These are phyloP conservation scores for Misgurnus mizolepis DNA, from an alignment of 2,113 vertebrate species.

Conservation along the genomic window DNA sequence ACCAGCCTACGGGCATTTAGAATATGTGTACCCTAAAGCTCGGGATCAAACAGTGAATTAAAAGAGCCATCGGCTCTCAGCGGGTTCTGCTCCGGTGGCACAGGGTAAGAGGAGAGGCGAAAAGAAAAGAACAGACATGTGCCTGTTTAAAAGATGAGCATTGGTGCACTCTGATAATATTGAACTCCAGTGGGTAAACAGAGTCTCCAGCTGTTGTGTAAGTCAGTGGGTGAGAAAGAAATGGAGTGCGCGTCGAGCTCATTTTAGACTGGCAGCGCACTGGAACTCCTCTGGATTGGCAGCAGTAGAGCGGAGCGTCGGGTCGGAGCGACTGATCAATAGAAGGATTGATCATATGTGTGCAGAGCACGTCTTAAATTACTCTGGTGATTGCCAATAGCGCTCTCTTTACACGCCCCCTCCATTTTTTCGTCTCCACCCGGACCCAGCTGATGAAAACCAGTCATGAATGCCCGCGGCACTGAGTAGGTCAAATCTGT, in stretches of 20 bases:
- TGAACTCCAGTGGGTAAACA: conserved; percentile 58
- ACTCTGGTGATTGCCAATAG: conserved; percentile 21
- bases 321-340: conserved; percentile 60
- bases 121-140: conserved; percentile 28
- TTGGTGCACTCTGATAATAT: conserved; percentile 63
- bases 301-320: conserved; percentile 50
- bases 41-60: not conserved
- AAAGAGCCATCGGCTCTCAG: not conserved
- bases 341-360: conserved; percentile 59
- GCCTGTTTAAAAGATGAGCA: conserved; percentile 25
- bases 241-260: conserved; percentile 61
- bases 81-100: conserved; percentile 32
- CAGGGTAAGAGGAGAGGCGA: conserved; percentile 8
- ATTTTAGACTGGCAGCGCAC: conserved; percentile 62
- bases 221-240: conserved; percentile 46
- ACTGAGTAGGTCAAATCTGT: not conserved
- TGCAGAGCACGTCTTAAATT: conserved; percentile 48
- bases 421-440: conserved; percentile 17
- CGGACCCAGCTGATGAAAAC: conserved; percentile 8
- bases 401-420: conserved; percentile 20
- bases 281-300: conserved; percentile 62
- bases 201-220: conserved; percentile 33
- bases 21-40: too few relatives aligned
- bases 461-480: conserved; percentile 15
- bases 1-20: too few relatives aligned